Base-by-base conservation (phyloP, 2,888 invertebrate species). In the Parnassius smintheus region DNA sequence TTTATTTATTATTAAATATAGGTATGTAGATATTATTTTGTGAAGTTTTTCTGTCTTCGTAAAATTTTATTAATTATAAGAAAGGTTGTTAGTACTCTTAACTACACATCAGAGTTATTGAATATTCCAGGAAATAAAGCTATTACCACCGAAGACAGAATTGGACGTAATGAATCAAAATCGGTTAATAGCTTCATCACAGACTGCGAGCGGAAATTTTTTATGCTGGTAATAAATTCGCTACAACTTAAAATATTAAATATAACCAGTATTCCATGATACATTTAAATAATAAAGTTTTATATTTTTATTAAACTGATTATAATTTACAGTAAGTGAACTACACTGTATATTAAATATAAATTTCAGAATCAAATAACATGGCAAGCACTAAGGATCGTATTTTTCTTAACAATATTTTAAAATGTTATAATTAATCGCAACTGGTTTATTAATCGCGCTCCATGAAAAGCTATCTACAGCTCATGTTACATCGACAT, bases 401-500 rank as follows among this genome's bases (percentile, higher is more conserved):
- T 35, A 35, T 4, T 35, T 35, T 35, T 35, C 35, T 35, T 35
- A 35, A 35, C 0, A 35, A 35, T 35, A 35, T 35, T 35, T 35
- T 7, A 35, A 35, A 35, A 35, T 35, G 35, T 7, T 35, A 7
- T 35, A 35, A 35, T 35, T 35, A 25, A 35, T 35, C 4, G 7
- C 4, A 35, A 35, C 13, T 7, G 13, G 8, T 13, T 13, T 13
- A 49, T 49, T 49, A 13, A n/a, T 2, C 13, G 13, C 49, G 12
- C 49, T 49, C 49, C 8, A 49, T 49, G 22, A 50, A 50, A 42
- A 44, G 50, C 13, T 58, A 58, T 51, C 58, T 41, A 18, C 12
- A 12, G 53, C 46, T 35, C 53, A 42, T 12, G 45, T 58, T 62
- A 41, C 35, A 35, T 25, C 44, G 45, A 55, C 59, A 55, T 55